Evolutionary conservation across 2,888 invertebrate species (phyloP).

Genomic region (Folsomia manolachei): DNA sequence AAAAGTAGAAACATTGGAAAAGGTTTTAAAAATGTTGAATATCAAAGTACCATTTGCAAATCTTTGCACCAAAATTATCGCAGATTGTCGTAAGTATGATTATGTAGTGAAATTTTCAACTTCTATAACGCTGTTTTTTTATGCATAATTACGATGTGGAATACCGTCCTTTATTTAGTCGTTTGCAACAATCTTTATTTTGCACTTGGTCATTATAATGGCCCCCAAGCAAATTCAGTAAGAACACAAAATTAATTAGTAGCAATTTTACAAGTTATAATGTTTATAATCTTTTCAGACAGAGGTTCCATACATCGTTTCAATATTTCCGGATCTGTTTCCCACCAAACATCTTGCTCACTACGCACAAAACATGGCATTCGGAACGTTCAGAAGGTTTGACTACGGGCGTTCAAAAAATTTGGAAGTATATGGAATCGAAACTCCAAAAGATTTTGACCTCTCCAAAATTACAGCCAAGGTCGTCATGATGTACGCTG

Average conservation of each 20-base stretch:
- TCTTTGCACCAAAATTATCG: background rate
- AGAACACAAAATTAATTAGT: background rate
- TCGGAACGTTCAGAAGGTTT: background rate
- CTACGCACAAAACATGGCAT: background rate
- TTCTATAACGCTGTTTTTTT: too few relatives aligned
- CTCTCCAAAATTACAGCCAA: background rate
- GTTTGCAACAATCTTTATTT: background rate
- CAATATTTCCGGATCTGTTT: background rate
- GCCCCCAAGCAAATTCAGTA: background rate
- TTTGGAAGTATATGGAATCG: background rate
- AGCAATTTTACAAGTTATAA: background rate
- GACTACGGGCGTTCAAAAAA: background rate
- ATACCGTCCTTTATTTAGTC: background rate
- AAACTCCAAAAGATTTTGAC: constrained; percentile 1
- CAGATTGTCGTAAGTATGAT: background rate
- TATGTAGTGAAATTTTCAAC: background rate
- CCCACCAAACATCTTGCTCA: background rate
- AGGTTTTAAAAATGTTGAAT: background rate
- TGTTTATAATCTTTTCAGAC: background rate
- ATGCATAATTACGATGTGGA: too few relatives aligned
- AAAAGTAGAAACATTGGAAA: background rate
- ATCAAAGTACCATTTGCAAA: background rate
- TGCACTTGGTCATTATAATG: background rate
- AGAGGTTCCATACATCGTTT: background rate
- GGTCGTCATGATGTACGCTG: background rate